Base-by-base conservation (phyloP, 2,888 invertebrate species). In the Drosophila flavopinicola region DNA sequence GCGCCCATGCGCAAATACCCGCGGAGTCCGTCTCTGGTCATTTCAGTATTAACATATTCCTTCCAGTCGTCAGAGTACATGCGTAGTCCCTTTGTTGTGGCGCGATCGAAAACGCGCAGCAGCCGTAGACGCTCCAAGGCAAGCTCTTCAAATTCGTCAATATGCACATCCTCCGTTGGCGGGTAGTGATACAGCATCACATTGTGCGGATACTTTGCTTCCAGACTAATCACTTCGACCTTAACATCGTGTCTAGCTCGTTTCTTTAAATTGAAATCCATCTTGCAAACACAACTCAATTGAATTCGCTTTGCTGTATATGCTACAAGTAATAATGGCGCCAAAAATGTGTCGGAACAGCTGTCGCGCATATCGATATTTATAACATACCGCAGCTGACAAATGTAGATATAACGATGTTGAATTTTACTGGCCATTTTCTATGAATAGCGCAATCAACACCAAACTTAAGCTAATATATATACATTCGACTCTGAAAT, bases 81-180 rank as follows among this genome's bases (percentile, higher is more conserved):
- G 68, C 94, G 93, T 24, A 94, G 90, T 30, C 94, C 94, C 88
- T 94, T 94, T 27, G 93, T 93, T 30, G 93, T 94, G 3, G 95
- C 94, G 60, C 95, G 93, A 82, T 97, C 96, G 42, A 98, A 92
- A 57, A 94, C 93, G 76, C 97, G 93, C 39, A 98, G 90, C 64
- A 97, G 93, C 90, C 95, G 94, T 13, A 98, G 91, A 75, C 98
- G 93, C 89, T 98, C 97, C 42, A 97, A 90, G 1, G 98, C 97
- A 75, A 96, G 92, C 41, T 95, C 94, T 92, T 98, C 97, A 91
- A 98, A 98, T 90, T 98, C 97, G 66, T 94, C 93, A 17, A 98
- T 92, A 53, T 94, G 93, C 64, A 98, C 93, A 57, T 94, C 93
- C 65, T 94, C 94, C 25, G 89, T 92, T 5, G 98, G 98, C 25